Evolutionary conservation across 2,113 vertebrate species (phyloP).

Genomic region (Trematomus loennbergii): DNA sequence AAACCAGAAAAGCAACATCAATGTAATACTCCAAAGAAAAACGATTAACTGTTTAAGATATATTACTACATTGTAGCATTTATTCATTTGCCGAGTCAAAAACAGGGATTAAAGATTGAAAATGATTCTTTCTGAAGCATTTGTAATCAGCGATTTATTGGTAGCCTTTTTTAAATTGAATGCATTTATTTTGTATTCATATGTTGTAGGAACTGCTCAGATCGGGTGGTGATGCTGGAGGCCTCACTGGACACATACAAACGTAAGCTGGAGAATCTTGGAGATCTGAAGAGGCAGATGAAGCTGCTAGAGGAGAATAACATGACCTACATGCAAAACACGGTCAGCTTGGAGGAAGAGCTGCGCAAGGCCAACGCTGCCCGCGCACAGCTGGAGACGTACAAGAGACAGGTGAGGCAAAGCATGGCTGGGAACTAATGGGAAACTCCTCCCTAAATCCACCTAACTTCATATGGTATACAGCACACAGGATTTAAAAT

Average conservation of each 20-base stretch:
- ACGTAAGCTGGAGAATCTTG: conserved; percentile 95
- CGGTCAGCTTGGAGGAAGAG: conserved; percentile 95
- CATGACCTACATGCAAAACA: conserved; percentile 98
- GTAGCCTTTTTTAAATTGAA: background rate
- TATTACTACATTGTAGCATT: background rate
- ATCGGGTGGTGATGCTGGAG: conserved; percentile 94
- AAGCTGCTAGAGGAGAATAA: conserved; percentile 96
- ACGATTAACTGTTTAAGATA: background rate
- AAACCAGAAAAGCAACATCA: background rate
- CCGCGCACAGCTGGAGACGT: conserved; percentile 93
- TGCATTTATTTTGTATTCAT: background rate
- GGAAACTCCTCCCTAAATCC: background rate
- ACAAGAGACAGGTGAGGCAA: conserved; percentile 91
- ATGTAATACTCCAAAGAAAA: background rate
- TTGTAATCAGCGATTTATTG: background rate
- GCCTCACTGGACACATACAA: conserved; percentile 94
- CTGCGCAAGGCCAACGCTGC: conserved; percentile 96
- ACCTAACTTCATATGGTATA: no score
- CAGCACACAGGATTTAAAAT: no score
- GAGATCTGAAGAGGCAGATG: conserved; percentile 94
- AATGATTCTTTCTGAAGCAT: background rate
- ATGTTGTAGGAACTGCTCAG: conserved; percentile 85
- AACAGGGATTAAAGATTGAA: background rate
- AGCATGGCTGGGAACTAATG: background rate
- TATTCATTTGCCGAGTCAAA: background rate